Conservation (phyloP, 2,888 invertebrate genomes). For the Phaedon cochleariae region DNA sequence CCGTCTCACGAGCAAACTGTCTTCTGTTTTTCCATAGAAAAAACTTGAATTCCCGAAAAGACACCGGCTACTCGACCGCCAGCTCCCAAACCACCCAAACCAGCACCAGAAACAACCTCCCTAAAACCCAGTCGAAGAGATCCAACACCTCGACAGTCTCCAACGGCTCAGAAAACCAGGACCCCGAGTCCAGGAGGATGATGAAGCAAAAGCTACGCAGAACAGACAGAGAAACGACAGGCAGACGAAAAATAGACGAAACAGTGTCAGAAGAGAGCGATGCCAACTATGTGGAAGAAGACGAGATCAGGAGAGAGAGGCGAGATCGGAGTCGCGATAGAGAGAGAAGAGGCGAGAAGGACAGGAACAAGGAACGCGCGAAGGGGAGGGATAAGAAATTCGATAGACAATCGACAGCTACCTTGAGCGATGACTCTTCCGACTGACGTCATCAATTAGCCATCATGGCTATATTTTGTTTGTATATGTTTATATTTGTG, state of each 20-base stretch:
- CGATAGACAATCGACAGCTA: slow-evolving; percentile 47
- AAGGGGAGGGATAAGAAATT: slow-evolving; percentile 44
- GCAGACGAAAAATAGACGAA: slow-evolving; percentile 48
- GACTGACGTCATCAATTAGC: slow-evolving; percentile 69
- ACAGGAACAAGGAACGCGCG: not conserved
- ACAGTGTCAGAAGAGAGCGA: slow-evolving; percentile 53
- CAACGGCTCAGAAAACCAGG: slow-evolving; percentile 20
- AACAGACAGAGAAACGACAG: slow-evolving; percentile 49
- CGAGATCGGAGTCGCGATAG: not conserved
- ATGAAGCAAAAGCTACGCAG: slow-evolving; percentile 60
- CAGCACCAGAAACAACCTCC: slow-evolving; percentile 49
- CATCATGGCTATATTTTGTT: slow-evolving; percentile 66
- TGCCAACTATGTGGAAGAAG: slow-evolving; percentile 36
- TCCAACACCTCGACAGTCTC: slow-evolving; percentile 19
- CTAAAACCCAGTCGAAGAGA: slow-evolving; percentile 36
- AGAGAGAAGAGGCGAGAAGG: not conserved
- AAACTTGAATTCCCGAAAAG: slow-evolving; percentile 63
- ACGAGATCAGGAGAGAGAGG: not conserved
- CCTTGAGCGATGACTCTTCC: slow-evolving; percentile 51
- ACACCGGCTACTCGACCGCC: slow-evolving; percentile 75
- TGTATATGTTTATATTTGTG: slow-evolving; percentile 66
- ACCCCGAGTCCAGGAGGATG: slow-evolving; percentile 44
- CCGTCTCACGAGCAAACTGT: too few relatives aligned
- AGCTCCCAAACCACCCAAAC: slow-evolving; percentile 71
- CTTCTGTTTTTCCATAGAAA: slow-evolving; percentile 60